Base-by-base conservation (phyloP, 2,113 vertebrate species). In the Lophochroa leadbeateri region DNA sequence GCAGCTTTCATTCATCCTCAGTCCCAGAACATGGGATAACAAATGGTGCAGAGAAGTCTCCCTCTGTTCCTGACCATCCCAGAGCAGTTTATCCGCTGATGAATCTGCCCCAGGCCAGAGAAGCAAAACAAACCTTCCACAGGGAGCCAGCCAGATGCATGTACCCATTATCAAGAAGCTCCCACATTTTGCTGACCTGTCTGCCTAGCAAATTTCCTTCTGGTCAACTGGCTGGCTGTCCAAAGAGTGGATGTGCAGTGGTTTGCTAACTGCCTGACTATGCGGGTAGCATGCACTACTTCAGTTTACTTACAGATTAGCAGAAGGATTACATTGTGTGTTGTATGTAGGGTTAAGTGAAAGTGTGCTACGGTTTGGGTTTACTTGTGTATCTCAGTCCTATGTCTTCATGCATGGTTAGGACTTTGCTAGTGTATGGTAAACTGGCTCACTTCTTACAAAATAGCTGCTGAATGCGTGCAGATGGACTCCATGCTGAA, bases 381-480 rank as follows among this genome's bases (percentile, higher is more conserved):
- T 77, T 70, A 5, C 23, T 25, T 81, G 29, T 28, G 7, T 39
- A 3, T 80, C 37, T 74, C 53, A 29, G 2, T 84, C 28, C 31
- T 65, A 17, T 61, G 41, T 29, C 13, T 58, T 72, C 39, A 37
- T 23, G 71, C 4, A 0, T 12, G 7, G 69, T 63, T 81, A 80
- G 18, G 24, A 14, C 39, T 92, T 84, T 7, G 33, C 4, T 39
- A 47, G 0, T 55, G 46, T 27, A 33, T 27, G 27, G 21, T 39
- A 53, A 88, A 43, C 35, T 13, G 3, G 9, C 16, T 20, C 11
- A 14, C 9, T 83, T 15, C 37, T 53, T 65, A 63, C 18, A 39
- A n/a, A 70, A 11, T 9, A 43, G 19, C 39, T 77, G 43, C 29
- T 47, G 58, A 69, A 17, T 28, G 10, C 0, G 0, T 87, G 55